These are phyloP conservation scores for Chrosomus eos DNA, from an alignment of 2,797 vertebrate genomes.

Conservation along the genomic window DNA sequence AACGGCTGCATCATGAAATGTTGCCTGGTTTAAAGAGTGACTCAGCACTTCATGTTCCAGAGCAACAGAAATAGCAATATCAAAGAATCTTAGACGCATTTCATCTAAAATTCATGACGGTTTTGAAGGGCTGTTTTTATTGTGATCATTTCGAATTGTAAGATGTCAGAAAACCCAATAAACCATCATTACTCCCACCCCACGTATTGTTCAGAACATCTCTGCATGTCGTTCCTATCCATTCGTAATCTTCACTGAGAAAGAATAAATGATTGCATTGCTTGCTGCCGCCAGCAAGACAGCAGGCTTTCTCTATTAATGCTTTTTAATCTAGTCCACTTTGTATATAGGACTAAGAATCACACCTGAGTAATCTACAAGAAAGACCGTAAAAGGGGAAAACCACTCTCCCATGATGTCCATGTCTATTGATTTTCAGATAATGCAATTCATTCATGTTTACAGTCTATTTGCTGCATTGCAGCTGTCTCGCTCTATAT, in stretches of 20 bases:
- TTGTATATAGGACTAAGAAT: conserved; percentile 32
- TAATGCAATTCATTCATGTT: conserved; percentile 55
- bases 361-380: conserved; percentile 39
- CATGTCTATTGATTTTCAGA: conserved; percentile 50
- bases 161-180: background rate
- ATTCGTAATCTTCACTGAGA: conserved; percentile 25
- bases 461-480: conserved; percentile 49
- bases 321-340: conserved; percentile 26
- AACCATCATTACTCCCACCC: background rate
- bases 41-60: conserved; percentile 13
- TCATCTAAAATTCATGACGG: background rate
- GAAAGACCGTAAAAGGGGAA: conserved; percentile 33
- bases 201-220: conserved; percentile 10
- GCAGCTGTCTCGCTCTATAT: conserved; percentile 37
- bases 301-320: conserved; percentile 25
- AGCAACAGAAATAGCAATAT: background rate
- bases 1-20: background rate
- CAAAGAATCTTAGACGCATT: background rate
- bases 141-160: background rate
- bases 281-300: background rate
- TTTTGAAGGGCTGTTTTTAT: conserved; percentile 17
- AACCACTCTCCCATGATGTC: conserved; percentile 37
- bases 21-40: conserved; percentile 13
- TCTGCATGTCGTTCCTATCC: conserved; percentile 5
- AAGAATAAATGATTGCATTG: conserved; percentile 9